Evolutionary conservation across 2,888 invertebrate genomes (phyloP).

Genomic region (Zaprionus lineosus): DNA sequence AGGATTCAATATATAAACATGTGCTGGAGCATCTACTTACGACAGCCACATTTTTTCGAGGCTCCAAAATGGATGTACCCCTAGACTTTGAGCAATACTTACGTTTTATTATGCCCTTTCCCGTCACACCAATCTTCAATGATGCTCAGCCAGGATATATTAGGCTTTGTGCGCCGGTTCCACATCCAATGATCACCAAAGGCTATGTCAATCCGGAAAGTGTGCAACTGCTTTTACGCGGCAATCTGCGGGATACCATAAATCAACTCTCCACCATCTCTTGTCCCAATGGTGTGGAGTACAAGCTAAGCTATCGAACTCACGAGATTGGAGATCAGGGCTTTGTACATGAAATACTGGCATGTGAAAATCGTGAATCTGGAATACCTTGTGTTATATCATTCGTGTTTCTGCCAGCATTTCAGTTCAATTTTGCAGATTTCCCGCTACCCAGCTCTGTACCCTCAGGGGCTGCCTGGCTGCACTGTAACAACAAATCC

Average conservation of each 20-base stretch:
- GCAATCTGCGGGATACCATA: constrained; percentile 51
- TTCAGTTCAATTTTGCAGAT: constrained; percentile 50
- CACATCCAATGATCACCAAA: constrained; percentile 51
- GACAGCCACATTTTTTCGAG: constrained; percentile 58
- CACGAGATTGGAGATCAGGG: constrained; percentile 63
- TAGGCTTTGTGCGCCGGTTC: constrained; percentile 32
- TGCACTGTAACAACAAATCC: constrained; percentile 39
- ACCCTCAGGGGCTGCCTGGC: constrained; percentile 44
- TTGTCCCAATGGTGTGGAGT: constrained; percentile 44
- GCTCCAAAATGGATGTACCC: constrained; percentile 57
- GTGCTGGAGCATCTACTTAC: constrained; percentile 38
- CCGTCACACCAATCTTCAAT: constrained; percentile 56
- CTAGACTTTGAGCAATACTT: constrained; percentile 53
- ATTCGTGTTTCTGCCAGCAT: constrained; percentile 55
- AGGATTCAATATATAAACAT: constrained; percentile 49
- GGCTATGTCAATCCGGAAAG: constrained; percentile 55
- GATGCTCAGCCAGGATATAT: constrained; percentile 51
- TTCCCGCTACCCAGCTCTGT: constrained; percentile 49
- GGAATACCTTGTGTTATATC: constrained; percentile 59
- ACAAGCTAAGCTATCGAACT: constrained; percentile 51
- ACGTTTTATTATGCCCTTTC: constrained; percentile 52
- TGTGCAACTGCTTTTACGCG: constrained; percentile 49
- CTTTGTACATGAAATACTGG: constrained; percentile 58
- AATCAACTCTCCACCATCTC: constrained; percentile 20
- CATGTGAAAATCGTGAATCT: constrained; percentile 41